Percentiles rank a stretch among this genome's conserved stretches.
phyloP scores from a whole-genome alignment of 37 sponge, comb jelly and placozoan genomes.

The Haliclona indistincta region DNA sequence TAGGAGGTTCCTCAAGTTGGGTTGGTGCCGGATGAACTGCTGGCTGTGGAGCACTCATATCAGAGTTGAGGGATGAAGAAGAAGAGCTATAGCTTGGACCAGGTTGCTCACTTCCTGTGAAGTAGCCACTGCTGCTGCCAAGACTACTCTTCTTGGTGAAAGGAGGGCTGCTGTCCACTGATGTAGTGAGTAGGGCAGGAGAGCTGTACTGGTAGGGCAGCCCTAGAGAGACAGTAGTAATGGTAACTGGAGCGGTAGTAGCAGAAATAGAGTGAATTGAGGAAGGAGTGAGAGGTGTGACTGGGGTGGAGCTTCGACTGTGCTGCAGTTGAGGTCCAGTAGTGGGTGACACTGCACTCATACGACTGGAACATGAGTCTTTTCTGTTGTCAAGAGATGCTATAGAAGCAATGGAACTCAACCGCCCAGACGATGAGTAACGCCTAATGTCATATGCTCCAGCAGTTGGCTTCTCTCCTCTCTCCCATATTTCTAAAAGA shows the following conservation, averaged over 20 bases:
- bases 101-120: not conserved
- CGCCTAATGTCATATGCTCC: not conserved
- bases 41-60: conserved; percentile 7
- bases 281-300: conserved; percentile 3
- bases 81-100: not conserved
- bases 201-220: not conserved
- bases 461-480: conserved; percentile 35
- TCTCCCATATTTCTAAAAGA: conserved; percentile 41
- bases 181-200: not conserved
- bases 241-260: not conserved
- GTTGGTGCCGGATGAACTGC: conserved; percentile 23
- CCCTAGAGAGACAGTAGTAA: not conserved
- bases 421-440: not conserved
- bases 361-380: conserved; percentile 2
- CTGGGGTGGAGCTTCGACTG: not conserved
- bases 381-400: not conserved
- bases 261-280: not conserved
- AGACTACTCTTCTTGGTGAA: not conserved
- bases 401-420: not conserved
- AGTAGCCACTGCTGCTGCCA: not conserved
- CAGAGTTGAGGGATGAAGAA: not conserved
- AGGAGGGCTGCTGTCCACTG: not conserved
- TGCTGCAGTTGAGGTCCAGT: not conserved
- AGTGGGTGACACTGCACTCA: conserved; percentile 4
- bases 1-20: conserved; percentile 17